Base-by-base conservation (phyloP, 2,888 invertebrate species). In the Eueremaeus valkanovi region DNA sequence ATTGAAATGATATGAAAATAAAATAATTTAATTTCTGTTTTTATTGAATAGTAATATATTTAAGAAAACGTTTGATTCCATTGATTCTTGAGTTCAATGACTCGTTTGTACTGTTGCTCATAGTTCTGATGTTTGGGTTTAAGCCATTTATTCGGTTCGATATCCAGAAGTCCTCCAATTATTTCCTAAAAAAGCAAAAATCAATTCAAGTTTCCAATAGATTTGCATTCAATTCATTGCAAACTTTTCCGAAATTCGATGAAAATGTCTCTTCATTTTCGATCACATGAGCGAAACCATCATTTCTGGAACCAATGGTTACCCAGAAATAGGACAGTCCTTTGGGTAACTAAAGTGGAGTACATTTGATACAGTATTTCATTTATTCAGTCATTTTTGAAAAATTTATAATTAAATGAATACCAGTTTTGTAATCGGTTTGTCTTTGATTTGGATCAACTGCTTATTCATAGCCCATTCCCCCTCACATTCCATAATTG, bases 381-480 rank as follows among this genome's bases (percentile, higher is more conserved):
- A 51, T 27, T 6, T 55, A 29, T 40, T 5, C n/a, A n/a, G n/a
- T n/a, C n/a, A n/a, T n/a, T n/a, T n/a, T n/a, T n/a, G n/a, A n/a
- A n/a, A n/a, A n/a, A n/a, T 49, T 66, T 61, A 31, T 45, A 18
- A 18, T 18, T 11, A 45, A 18, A 58, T 58, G 3, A 33, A 6
- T 66, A 66, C 66, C 42, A 55, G 33, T 61, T 31, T 45, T 8
- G 29, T 73, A 8, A 98, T 86, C 82, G 91, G 88, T 82, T 89
- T 91, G 78, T 83, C 83, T 11, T 85, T 85, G 5, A 93, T 83
- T 72, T 90, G 88, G 0, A 94, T 87, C 45, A 95, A 82, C 86
- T 98, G 97, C 82, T 94, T 95, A 83, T 99, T 99, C 81, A 90
- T 90, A 5, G 93, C 88, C 96, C 97, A 99, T 84, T 97, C 96